phyloP scores from a whole-genome alignment of 2,113 vertebrate genomes.

The Nannobrachium achirus region DNA sequence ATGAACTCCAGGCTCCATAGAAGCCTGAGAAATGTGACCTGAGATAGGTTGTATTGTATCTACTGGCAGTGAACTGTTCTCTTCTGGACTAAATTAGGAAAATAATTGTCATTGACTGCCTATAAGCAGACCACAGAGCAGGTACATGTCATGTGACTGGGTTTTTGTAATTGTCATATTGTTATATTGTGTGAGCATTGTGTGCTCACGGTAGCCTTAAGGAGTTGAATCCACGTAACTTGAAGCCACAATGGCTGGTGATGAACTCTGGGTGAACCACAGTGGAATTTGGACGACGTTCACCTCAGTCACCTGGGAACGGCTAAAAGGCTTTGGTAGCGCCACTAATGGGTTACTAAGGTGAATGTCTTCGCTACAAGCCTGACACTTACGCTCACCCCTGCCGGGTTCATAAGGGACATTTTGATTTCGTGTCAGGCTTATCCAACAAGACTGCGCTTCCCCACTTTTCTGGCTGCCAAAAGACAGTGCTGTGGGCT shows the following conservation, averaged over 20 bases:
- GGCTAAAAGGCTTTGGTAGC: conserved; percentile 22
- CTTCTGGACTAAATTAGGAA: too few relatives aligned
- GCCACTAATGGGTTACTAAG: conserved; percentile 2
- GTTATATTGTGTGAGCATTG: background rate
- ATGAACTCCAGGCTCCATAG: too few relatives aligned
- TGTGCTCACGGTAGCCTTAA: background rate
- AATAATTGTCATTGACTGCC: too few relatives aligned
- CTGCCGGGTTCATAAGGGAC: conserved; percentile 11
- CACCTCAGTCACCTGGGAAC: conserved; percentile 9
- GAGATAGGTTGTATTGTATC: too few relatives aligned
- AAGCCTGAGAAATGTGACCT: too few relatives aligned
- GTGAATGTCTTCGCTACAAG: conserved; percentile 11
- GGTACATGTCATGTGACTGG: too few relatives aligned
- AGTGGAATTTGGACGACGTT: conserved; percentile 52
- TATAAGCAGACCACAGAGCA: too few relatives aligned
- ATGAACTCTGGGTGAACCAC: conserved; percentile 49
- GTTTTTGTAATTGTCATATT: too few relatives aligned
- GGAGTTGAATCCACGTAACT: conserved; percentile 13
- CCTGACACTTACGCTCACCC: conserved; percentile 9
- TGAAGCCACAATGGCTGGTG: background rate
- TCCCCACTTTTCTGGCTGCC: conserved; percentile 4
- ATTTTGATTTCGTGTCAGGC: conserved; percentile 5
- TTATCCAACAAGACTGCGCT: conserved; percentile 6
- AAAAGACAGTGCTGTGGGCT: conserved; percentile 10
- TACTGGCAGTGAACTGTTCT: too few relatives aligned